phyloP scores from a whole-genome alignment of 92 coral and sea anemone genomes.

The Diadumene lineata region DNA sequence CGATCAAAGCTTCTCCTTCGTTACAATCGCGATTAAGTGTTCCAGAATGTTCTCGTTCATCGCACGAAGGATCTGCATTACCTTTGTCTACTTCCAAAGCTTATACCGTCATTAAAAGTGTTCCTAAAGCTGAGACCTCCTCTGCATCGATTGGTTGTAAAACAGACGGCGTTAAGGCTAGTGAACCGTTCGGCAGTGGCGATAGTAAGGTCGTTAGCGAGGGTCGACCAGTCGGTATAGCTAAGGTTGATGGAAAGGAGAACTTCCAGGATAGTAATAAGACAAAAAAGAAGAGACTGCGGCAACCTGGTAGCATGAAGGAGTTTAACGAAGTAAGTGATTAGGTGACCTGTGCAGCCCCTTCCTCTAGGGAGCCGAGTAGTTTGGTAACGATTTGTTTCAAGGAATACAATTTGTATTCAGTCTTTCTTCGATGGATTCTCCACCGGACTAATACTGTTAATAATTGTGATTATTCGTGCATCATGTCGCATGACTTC shows the following conservation, averaged over 20 bases:
- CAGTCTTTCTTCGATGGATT: no score
- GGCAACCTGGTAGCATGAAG: slow-evolving; percentile 69
- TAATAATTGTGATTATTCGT: no score
- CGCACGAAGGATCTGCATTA: background rate
- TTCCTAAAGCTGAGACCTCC: background rate
- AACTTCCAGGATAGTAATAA: slow-evolving; percentile 53
- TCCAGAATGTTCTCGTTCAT: slow-evolving; percentile 5
- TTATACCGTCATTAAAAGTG: slow-evolving; percentile 2
- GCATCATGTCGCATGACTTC: no score
- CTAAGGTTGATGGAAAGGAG: slow-evolving; percentile 51
- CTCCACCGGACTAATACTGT: no score
- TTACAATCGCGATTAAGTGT: slow-evolving; percentile 2
- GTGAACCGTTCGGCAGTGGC: slow-evolving; percentile 12
- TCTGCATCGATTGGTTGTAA: slow-evolving; percentile 7
- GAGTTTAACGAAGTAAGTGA: slow-evolving; percentile 57
- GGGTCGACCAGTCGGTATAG: slow-evolving; percentile 34
- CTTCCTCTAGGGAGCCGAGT: background rate
- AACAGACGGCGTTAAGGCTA: slow-evolving; percentile 4
- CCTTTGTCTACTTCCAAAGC: slow-evolving; percentile 9
- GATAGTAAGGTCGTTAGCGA: slow-evolving; percentile 37
- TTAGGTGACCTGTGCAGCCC: background rate
- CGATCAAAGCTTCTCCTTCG: background rate
- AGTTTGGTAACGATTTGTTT: no score
- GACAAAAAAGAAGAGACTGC: slow-evolving; percentile 56
- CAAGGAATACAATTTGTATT: no score